Evolutionary conservation across 2,113 vertebrate genomes (phyloP), one percentile per base, ranked within the genome.

Genomic region (Cromileptes altivelis): DNA sequence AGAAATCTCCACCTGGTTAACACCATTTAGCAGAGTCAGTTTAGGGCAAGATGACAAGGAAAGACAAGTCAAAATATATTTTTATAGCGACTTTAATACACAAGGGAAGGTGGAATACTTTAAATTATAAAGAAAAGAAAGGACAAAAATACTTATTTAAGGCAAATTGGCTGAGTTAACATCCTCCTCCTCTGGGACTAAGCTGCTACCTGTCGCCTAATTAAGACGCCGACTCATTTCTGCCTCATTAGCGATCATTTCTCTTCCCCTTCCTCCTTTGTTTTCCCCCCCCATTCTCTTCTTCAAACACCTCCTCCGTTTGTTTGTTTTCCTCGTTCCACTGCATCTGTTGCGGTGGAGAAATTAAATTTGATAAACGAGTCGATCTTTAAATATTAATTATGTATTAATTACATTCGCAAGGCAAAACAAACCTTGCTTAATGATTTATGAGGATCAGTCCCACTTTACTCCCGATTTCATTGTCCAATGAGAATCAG

Each of bases 311-410:
- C 82, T 82, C 83, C 75, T 85, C 80, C 64, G 12, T 67, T 52
- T 85, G 90, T 91, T 89, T 93, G 92, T 93, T 94, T 92, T 84
- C 78, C 88, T 75, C 42, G 42, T 78, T 83, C 80, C 81, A 33
- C 67, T 63, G 80, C 85, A 88, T 91, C 92, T 86, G 89, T 90
- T 85, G 91, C 89, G 78, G 92, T 90, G 93, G 83, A 92, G 90
- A 95, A 95, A 94, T 96, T 94, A 94, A 95, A 95, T 95, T 95
- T 95, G 94, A 96, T 96, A 95, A 96, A 96, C 88, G 94, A 95
- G 94, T 90, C 90, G 89, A 95, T 96, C 94, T 96, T 96, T 96
- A 96, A 96, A 96, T 96, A 96, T 96, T 96, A 96, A 96, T 96
- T 94, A 95, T 95, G 96, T 94, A 96, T 96, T 96, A 96, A 96